Evolutionary conservation across 2,113 vertebrate genomes (phyloP).

Genomic region (Lutjanus erythropterus): DNA sequence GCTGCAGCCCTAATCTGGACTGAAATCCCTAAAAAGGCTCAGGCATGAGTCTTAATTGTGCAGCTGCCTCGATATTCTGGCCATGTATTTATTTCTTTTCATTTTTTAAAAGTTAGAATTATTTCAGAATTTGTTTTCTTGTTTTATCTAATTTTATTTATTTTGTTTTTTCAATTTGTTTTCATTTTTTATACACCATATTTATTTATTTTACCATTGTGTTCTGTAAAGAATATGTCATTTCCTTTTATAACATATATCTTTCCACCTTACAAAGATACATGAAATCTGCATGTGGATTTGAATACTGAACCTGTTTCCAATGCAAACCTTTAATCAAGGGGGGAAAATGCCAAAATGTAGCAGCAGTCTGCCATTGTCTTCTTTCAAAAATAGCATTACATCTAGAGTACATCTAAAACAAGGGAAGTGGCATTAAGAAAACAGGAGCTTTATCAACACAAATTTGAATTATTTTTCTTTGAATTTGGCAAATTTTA

Average conservation of each 20-base stretch:
- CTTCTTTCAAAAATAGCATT: neutral
- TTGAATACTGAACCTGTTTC: neutral
- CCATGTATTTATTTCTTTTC: neutral
- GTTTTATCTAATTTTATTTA: no score
- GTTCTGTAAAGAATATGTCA: neutral
- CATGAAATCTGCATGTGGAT: neutral
- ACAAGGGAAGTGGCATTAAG: no score
- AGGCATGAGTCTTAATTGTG: neutral
- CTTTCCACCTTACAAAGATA: neutral
- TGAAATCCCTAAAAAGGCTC: neutral
- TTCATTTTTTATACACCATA: no score
- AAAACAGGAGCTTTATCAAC: no score
- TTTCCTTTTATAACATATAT: neutral
- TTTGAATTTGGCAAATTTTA: no score
- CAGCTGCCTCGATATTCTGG: no score
- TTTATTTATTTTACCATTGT: neutral
- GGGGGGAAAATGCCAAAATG: neutral
- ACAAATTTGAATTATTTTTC: no score
- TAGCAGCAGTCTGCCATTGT: neutral
- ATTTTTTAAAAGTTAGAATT: neutral
- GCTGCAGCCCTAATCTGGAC: no score
- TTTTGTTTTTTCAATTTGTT: no score
- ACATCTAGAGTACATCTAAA: neutral
- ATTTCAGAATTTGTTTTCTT: neutral
- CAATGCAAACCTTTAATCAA: neutral